phyloP scores from a whole-genome alignment of 2,797 vertebrate genomes.

The Anolis apletophallus region DNA sequence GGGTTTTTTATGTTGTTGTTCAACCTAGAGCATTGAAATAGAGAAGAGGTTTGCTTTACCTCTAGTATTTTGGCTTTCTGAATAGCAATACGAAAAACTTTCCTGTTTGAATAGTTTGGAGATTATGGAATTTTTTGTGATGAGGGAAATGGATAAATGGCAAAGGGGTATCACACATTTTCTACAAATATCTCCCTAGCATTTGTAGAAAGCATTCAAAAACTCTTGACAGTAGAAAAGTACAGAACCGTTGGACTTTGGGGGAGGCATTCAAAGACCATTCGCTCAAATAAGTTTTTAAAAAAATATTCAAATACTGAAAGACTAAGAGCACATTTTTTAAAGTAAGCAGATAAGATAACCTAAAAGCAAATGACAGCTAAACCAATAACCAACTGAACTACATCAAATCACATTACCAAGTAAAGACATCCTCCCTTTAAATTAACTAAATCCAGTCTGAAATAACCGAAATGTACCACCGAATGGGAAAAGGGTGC shows the following conservation, averaged over 20 bases:
- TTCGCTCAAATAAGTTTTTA: no score
- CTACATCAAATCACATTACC: not conserved
- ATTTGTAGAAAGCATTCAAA: not conserved
- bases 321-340: not conserved
- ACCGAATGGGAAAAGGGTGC: not conserved
- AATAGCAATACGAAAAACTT: not conserved
- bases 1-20: not conserved
- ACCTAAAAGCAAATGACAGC: not conserved
- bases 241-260: not conserved
- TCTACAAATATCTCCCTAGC: not conserved
- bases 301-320: not conserved
- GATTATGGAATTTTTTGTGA: not conserved
- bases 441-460: not conserved
- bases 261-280: not conserved
- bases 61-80: not conserved
- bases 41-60: not conserved
- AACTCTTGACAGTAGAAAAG: not conserved
- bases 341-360: not conserved
- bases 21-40: not conserved
- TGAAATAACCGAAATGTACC: constrained; percentile 3
- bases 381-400: not conserved
- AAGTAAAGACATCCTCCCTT: not conserved
- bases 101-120: not conserved
- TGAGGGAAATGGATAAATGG: not conserved
- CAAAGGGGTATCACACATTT: not conserved